A percentile compares a stretch with the other conserved stretches of the same genome.
These are phyloP conservation scores for Phthorimaea operculella DNA, from an alignment of 1,140 invertebrate species.

Conservation along the genomic window DNA sequence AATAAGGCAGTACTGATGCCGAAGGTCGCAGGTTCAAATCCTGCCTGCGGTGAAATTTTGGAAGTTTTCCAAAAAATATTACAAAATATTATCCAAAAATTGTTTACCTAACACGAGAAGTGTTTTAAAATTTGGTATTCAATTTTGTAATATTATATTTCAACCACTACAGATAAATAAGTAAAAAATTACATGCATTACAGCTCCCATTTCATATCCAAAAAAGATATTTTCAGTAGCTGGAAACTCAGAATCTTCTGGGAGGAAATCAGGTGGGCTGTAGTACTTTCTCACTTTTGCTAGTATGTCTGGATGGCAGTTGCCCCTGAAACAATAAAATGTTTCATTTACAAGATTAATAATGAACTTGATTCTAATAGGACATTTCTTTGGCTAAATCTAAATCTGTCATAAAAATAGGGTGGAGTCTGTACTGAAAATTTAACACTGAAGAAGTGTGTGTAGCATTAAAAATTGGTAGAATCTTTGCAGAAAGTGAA, in stretches of 20 bases:
- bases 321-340: slow-evolving; percentile 75
- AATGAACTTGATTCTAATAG: too few species aligned
- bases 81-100: too few species aligned
- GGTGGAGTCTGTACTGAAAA: neutral
- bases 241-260: slow-evolving; percentile 87
- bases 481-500: too few species aligned
- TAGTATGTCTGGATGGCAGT: slow-evolving; percentile 85
- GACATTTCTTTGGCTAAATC: too few species aligned
- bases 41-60: too few species aligned
- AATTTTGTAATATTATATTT: too few species aligned
- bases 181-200: slow-evolving; percentile 85
- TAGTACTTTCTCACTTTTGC: slow-evolving; percentile 83
- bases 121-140: too few species aligned
- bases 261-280: slow-evolving; percentile 86
- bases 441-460: neutral
- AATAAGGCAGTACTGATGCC: too few species aligned
- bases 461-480: neutral
- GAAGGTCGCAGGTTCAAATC: too few species aligned
- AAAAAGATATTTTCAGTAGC: slow-evolving; percentile 94
- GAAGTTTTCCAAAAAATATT: too few species aligned
- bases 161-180: neutral
- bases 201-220: slow-evolving; percentile 90
- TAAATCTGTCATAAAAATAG: neutral
- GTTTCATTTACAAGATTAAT: too few species aligned
- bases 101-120: too few species aligned